These are phyloP conservation scores for Paramormyrops hopkinsi DNA, from an alignment of 2,797 vertebrate species.

Conservation along the genomic window DNA sequence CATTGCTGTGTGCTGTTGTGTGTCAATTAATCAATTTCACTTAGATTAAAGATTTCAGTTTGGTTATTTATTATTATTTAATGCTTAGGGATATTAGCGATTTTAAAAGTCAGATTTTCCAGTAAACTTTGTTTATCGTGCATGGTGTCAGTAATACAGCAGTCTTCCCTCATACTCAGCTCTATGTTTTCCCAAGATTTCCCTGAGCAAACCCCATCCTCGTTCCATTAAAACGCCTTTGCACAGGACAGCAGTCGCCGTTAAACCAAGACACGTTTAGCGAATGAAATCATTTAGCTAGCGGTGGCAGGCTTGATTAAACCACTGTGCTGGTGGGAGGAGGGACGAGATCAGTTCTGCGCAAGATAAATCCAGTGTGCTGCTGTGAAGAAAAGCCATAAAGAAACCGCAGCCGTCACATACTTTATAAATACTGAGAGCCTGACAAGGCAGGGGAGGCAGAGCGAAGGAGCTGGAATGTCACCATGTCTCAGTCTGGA, in stretches of 20 bases:
- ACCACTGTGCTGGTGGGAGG: not conserved
- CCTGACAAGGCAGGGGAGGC: not conserved
- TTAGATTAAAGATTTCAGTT: not conserved
- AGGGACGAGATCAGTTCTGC: not conserved
- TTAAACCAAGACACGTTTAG: slow-evolving; percentile 15
- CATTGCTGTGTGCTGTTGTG: not conserved
- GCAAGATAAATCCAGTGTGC: slow-evolving; percentile 9
- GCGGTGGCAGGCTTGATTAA: slow-evolving; percentile 21
- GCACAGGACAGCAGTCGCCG: not conserved
- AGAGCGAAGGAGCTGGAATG: not conserved
- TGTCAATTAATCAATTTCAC: not conserved
- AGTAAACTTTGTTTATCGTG: not conserved
- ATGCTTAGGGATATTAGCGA: not conserved
- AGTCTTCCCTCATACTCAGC: not conserved
- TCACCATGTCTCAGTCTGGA: not conserved
- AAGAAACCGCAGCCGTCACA: not conserved
- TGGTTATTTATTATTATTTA: not conserved
- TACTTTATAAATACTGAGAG: not conserved
- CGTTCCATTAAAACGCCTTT: slow-evolving; percentile 13
- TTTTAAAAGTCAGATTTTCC: not conserved
- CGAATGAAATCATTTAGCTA: slow-evolving; percentile 20
- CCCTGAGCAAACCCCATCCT: not conserved
- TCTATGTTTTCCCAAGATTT: not conserved
- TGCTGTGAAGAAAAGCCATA: slow-evolving; percentile 9
- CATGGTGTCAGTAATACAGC: not conserved